A percentile compares a stretch with the other conserved stretches of the same genome.
Conservation (phyloP, 2,797 vertebrate genomes). For the Rousettus madagascariensis region DNA sequence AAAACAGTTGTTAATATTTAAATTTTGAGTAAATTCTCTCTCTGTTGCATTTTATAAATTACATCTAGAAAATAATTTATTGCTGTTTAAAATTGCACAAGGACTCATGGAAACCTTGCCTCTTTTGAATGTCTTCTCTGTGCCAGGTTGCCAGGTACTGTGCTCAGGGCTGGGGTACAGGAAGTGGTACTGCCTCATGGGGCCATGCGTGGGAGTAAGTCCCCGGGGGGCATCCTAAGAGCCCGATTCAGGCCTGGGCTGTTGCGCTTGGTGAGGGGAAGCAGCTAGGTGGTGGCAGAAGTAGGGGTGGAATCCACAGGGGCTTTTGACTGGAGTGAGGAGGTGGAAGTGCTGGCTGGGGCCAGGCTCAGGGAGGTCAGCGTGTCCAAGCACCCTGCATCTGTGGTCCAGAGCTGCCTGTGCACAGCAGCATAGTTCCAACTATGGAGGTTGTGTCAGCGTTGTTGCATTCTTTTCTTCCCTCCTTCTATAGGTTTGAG, state of each 20-base stretch:
- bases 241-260: neutral
- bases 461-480: neutral
- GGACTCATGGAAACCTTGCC: neutral
- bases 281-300: neutral
- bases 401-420: neutral
- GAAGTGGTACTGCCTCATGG: neutral
- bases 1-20: constrained; percentile 47
- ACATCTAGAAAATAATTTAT: neutral
- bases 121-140: neutral
- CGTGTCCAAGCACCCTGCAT: neutral
- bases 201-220: neutral
- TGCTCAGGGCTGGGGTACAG: neutral
- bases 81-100: constrained; percentile 11
- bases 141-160: neutral
- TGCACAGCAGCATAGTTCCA: neutral
- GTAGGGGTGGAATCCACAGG: neutral
- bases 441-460: neutral
- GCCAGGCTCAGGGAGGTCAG: neutral
- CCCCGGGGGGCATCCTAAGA: neutral
- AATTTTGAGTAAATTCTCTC: constrained; percentile 47
- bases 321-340: neutral
- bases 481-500: neutral
- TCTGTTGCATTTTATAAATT: constrained; percentile 41
- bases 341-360: neutral
- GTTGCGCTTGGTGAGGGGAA: neutral